Conservation (phyloP, 2,888 invertebrate genomes). For the Oligia fasciuncula region DNA sequence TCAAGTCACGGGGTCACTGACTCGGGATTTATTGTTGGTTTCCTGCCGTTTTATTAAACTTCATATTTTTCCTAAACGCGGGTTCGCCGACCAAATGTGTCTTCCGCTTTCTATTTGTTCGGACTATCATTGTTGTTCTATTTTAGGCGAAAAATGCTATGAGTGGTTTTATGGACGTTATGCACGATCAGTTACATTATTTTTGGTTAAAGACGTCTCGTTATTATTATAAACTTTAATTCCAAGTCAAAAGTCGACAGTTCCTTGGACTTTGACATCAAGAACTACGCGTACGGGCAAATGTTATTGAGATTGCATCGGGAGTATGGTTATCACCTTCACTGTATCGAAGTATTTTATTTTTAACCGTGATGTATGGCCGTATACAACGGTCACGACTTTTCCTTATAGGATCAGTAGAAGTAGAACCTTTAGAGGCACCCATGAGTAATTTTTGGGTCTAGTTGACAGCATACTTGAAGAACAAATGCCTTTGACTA, state of each 20-base stretch:
- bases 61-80: constrained; percentile 78
- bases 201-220: constrained; percentile 11
- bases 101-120: constrained; percentile 70
- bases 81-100: constrained; percentile 70
- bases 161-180: constrained; percentile 42
- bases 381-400: constrained; percentile 25
- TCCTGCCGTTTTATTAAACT: constrained; percentile 83
- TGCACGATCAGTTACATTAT: constrained; percentile 55
- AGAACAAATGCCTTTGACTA: neutral
- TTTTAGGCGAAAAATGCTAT: constrained; percentile 51
- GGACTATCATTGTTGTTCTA: constrained; percentile 58
- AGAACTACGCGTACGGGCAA: constrained; percentile 26
- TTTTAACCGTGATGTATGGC: constrained; percentile 50
- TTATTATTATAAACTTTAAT: constrained; percentile 21
- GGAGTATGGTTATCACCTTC: constrained; percentile 31
- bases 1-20: constrained; percentile 85
- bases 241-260: constrained; percentile 20
- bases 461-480: constrained; percentile 14
- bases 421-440: constrained; percentile 35
- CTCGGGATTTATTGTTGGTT: constrained; percentile 84
- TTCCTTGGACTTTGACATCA: constrained; percentile 20
- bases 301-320: constrained; percentile 50
- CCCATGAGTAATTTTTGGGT: constrained; percentile 32
- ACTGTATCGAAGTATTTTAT: constrained; percentile 48
- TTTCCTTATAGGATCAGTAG: constrained; percentile 46